Base-by-base conservation (phyloP, 1,140 invertebrate species). In the Caenorhabditis inopinata region DNA sequence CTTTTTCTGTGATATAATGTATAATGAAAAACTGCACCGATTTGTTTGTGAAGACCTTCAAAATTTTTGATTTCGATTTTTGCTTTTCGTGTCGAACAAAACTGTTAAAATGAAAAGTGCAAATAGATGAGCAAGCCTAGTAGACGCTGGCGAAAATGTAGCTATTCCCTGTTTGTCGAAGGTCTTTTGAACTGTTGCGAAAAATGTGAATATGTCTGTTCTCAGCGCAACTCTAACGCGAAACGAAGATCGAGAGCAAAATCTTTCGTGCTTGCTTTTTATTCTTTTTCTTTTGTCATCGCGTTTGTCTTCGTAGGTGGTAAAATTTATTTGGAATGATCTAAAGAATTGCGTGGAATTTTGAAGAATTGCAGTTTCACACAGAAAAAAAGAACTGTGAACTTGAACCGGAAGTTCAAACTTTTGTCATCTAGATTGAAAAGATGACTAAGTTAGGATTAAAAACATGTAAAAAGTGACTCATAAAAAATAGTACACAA, bases 171-270 rank as follows among this genome's bases (percentile, higher is more conserved):
- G 32, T 68, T 68, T 68, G 58, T 68, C 35, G 38, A 68, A 68
- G 58, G 58, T 68, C 58, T 68, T 68, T 68, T 68, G 58, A 68
- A 68, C 58, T 68, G 32, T 68, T 16, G 58, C 38, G 38, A 68
- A 42, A 68, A 29, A 68, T 68, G 58, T 68, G 58, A 68, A 68
- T 68, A 68, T 68, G 58, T 68, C 32, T 68, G 58, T 68, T 68
- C 58, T 68, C 23, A 42, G 58, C 32, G 32, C 29, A 7, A 68
- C 58, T 38, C 58, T 68, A 32, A 38, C 58, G 58, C 23, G 58
- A n/a, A 21, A 23, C 58, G 18, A 68, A 68, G 32, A 68, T 68
- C 58, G 32, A 42, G 58, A 68, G 32, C 58, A 68, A 68, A 38
- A 11, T 68, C 21, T 68, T 35, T 68, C n/a, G 32, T 32, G 6